phyloP scores from a whole-genome alignment of 2,113 vertebrate genomes.

The Ranitomeya variabilis region DNA sequence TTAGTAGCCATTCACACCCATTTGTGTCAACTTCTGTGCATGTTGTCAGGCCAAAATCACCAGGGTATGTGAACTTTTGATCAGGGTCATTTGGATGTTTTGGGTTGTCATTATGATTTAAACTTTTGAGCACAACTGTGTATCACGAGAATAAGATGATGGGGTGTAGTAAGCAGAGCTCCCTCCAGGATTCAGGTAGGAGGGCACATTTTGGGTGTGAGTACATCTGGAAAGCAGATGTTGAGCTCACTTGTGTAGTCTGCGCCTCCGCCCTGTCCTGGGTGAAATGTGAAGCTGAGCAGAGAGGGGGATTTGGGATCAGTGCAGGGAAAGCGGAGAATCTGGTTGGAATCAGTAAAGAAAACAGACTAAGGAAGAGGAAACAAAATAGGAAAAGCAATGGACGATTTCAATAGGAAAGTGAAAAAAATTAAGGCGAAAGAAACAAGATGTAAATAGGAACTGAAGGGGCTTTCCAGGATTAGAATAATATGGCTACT shows the following conservation, averaged over 20 bases:
- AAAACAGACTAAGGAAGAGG: slow-evolving; percentile 38
- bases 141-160: slow-evolving; percentile 15
- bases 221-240: slow-evolving; percentile 54
- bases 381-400: slow-evolving; percentile 21
- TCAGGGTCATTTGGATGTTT: too few species aligned
- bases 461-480: too few species aligned
- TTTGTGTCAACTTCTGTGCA: too few species aligned
- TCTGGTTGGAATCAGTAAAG: slow-evolving; percentile 23
- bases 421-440: neutral
- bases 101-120: too few species aligned
- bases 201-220: slow-evolving; percentile 33
- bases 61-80: too few species aligned
- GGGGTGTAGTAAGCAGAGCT: slow-evolving; percentile 14
- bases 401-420: neutral
- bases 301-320: slow-evolving; percentile 12
- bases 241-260: slow-evolving; percentile 12
- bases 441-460: neutral
- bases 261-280: slow-evolving; percentile 46
- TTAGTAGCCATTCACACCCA: too few species aligned
- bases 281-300: slow-evolving; percentile 24
- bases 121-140: too few species aligned
- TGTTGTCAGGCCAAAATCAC: too few species aligned
- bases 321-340: neutral
- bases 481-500: too few species aligned
- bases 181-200: slow-evolving; percentile 32